Conservation (phyloP, 2,113 vertebrate genomes). For the Ursus arctos region DNA sequence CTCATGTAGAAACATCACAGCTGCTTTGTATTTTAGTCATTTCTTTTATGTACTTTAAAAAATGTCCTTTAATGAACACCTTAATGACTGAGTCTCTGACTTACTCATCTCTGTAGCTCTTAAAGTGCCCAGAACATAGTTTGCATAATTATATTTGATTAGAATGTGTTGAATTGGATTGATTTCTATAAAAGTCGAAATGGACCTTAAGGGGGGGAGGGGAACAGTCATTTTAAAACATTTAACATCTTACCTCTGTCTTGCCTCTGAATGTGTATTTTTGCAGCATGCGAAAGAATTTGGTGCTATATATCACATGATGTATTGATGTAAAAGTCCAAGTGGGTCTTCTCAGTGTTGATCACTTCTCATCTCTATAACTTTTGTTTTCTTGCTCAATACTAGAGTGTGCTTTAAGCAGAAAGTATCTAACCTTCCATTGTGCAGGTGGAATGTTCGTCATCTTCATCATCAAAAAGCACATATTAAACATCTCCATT, state of each 20-base stretch:
- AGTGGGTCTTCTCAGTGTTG: background rate
- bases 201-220: background rate
- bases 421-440: background rate
- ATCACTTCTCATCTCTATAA: background rate
- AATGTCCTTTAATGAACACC: slow-evolving; percentile 30
- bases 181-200: slow-evolving; percentile 30
- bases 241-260: background rate
- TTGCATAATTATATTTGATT: slow-evolving; percentile 49
- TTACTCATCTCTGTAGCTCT: background rate
- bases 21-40: background rate
- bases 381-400: background rate
- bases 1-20: background rate
- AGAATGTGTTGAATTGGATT: slow-evolving; percentile 44
- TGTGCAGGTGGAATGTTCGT: background rate
- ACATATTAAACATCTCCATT: background rate
- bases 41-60: background rate
- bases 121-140: background rate
- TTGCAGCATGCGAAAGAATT: background rate
- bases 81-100: slow-evolving; percentile 37
- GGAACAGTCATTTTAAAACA: background rate
- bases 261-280: background rate
- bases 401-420: background rate
- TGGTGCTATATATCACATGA: background rate
- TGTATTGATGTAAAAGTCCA: background rate
- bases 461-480: background rate